Base-by-base conservation (phyloP, 1,140 invertebrate species). In the Calosoma granatense region DNA sequence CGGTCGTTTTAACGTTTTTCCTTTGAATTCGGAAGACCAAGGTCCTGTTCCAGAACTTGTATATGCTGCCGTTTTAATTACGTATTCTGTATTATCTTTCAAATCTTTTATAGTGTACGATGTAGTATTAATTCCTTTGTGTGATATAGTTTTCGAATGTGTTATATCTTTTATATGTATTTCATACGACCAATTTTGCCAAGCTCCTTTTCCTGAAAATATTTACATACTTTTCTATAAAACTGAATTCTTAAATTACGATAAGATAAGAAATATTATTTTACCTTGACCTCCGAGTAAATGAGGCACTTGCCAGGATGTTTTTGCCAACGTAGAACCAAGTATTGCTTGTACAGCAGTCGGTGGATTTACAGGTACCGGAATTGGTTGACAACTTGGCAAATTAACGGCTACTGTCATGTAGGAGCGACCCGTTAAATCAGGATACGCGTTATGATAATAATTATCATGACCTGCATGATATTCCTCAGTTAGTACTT, bases 101-200 rank as follows among this genome's bases (percentile, higher is more conserved):
- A 96, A 74, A 57, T 83, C 76, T 55, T 81, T 74, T 20, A 91
- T 79, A 0, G 80, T 78, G 26, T 82, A 80, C 19, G 77, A 77
- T 0, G 82, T 83, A 2, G 79, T 76, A 1, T 75, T 81, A 11
- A 88, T 85, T 47, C 83, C 74, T 41, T 70, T 74, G 30, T 74
- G 70, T 61, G 63, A 74, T 19, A 75, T 72, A 4, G 70, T 74
- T 39, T 75, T 66, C 0, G 78, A 75, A 2, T 72, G 73, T 1
- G 75, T 66, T 57, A 78, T 76, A 59, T 86, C 80, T 59, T 79
- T 81, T 0, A 92, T 77, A 60, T 83, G 81, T 17, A 97, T 73
- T 66, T 89, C 83, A 69, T 92, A 97, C 0, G 78, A 81, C 90
- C 91, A 95, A 59, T 84, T 82, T 62, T 87, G 84, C 83, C 88